These are phyloP conservation scores for Timandra comae DNA, from an alignment of 2,888 invertebrate species.

Conservation along the genomic window DNA sequence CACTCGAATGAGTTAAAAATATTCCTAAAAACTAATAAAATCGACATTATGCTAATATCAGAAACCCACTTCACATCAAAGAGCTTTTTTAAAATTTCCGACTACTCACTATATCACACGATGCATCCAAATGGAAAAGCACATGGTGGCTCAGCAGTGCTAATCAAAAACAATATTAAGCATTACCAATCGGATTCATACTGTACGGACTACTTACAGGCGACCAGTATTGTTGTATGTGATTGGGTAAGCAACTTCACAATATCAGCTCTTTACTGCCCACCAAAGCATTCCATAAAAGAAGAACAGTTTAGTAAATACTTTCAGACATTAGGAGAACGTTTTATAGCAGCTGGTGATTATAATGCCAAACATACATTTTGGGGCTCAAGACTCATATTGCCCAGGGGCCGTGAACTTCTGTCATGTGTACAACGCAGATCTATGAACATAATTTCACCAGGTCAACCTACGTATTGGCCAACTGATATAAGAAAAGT, in stretches of 20 bases:
- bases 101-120: constrained; percentile 18
- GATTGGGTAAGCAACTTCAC: constrained; percentile 4
- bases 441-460: not conserved
- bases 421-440: not conserved
- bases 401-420: constrained; percentile 14
- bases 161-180: constrained; percentile 16
- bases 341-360: constrained; percentile 12
- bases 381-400: constrained; percentile 19
- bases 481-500: constrained; percentile 15
- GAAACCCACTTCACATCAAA: constrained; percentile 20
- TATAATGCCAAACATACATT: constrained; percentile 19
- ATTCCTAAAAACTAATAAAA: constrained; percentile 8
- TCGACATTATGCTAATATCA: constrained; percentile 20
- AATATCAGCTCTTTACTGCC: constrained; percentile 14
- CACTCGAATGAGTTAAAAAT: constrained; percentile 12
- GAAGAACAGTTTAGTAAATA: constrained; percentile 2
- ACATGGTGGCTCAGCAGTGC: constrained; percentile 19
- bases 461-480: constrained; percentile 15
- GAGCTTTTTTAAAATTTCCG: constrained; percentile 10
- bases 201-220: constrained; percentile 10
- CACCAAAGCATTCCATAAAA: constrained; percentile 9
- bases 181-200: constrained; percentile 7
- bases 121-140: constrained; percentile 24
- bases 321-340: constrained; percentile 1
- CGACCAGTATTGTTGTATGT: constrained; percentile 9